phyloP scores from a whole-genome alignment of 1,140 invertebrate genomes.

The Anastrepha obliqua region DNA sequence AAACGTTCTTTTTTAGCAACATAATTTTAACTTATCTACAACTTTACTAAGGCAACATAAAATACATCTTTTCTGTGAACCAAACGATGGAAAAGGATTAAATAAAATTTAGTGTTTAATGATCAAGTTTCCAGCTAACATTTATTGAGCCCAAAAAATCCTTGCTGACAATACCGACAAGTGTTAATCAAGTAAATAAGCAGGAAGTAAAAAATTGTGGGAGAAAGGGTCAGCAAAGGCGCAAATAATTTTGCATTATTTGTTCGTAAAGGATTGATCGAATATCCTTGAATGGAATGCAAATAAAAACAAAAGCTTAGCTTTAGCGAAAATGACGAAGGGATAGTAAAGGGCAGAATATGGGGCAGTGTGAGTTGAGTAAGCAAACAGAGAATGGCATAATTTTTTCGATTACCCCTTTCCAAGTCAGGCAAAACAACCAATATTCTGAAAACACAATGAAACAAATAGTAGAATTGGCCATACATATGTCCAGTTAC shows the following conservation, averaged over 20 bases:
- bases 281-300: conserved; percentile 37
- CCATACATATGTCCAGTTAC: background rate
- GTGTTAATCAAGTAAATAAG: background rate
- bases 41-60: no score
- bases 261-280: conserved; percentile 38
- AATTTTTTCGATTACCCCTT: background rate
- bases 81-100: background rate
- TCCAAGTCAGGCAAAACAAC: background rate
- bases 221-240: background rate
- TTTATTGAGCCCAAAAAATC: background rate
- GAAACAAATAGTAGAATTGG: background rate
- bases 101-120: background rate
- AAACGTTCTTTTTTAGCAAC: no score
- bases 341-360: background rate
- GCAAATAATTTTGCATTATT: conserved; percentile 40
- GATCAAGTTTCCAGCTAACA: background rate
- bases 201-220: background rate
- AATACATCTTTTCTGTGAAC: no score
- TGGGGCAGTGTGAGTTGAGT: background rate
- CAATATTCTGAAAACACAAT: conserved; percentile 3
- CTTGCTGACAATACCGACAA: background rate
- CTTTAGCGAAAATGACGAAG: background rate
- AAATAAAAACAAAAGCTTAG: conserved; percentile 44
- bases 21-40: no score
- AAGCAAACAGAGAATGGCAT: background rate